Conservation (phyloP, 2,797 vertebrate species). For the Poeciliopsis presidionis region DNA sequence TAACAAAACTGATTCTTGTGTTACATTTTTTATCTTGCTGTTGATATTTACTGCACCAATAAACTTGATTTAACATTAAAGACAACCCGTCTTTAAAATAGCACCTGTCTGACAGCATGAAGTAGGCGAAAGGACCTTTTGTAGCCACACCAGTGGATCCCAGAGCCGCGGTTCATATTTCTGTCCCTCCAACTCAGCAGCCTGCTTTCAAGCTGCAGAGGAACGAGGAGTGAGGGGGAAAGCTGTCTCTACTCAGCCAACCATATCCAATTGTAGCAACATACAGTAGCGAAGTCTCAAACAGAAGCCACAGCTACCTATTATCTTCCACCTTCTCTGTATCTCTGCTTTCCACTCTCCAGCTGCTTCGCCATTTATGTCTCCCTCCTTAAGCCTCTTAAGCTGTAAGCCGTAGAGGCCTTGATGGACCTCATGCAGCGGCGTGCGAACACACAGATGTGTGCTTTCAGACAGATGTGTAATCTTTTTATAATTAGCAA, state of each 20-base stretch:
- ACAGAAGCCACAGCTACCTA: slow-evolving; percentile 57
- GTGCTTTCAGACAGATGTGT: slow-evolving; percentile 33
- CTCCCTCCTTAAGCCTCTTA: slow-evolving; percentile 63
- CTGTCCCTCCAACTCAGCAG: slow-evolving; percentile 42
- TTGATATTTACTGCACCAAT: not conserved
- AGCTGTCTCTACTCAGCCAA: slow-evolving; percentile 52
- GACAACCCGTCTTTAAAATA: not conserved
- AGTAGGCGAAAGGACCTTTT: not conserved
- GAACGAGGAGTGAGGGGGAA: slow-evolving; percentile 17
- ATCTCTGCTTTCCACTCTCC: slow-evolving; percentile 53
- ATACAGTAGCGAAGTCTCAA: slow-evolving; percentile 56
- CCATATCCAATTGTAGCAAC: slow-evolving; percentile 66
- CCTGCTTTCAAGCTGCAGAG: slow-evolving; percentile 48
- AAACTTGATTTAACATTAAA: no score
- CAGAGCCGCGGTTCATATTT: slow-evolving; percentile 6
- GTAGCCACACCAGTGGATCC: not conserved
- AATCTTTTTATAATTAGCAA: slow-evolving; percentile 27
- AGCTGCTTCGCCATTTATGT: slow-evolving; percentile 54
- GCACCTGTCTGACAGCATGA: not conserved
- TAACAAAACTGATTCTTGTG: not conserved
- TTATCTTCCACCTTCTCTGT: slow-evolving; percentile 60
- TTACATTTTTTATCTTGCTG: not conserved
- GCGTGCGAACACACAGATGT: slow-evolving; percentile 46
- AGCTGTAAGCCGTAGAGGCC: slow-evolving; percentile 38
- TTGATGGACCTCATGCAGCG: slow-evolving; percentile 25